phyloP scores from a whole-genome alignment of 1,140 invertebrate genomes.

The Nomia melanderi region DNA sequence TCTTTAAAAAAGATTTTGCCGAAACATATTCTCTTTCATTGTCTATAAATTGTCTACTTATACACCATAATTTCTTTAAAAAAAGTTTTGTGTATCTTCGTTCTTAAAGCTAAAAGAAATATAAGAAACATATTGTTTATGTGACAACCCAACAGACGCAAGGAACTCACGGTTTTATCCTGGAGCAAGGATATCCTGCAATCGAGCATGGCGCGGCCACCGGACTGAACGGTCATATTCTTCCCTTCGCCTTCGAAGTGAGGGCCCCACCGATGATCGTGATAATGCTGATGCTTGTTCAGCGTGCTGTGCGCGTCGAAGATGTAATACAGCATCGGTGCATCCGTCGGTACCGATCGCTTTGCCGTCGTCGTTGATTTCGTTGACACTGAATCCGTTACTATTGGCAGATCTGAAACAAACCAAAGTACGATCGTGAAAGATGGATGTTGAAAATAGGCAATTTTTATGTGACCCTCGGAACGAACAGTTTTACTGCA shows the following conservation, averaged over 20 bases:
- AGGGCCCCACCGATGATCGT: constrained; percentile 86
- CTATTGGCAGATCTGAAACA: constrained; percentile 61
- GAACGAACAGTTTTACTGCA: too few relatives aligned
- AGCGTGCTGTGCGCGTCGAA: constrained; percentile 85
- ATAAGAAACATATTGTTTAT: too few relatives aligned
- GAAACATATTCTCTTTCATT: too few relatives aligned
- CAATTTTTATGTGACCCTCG: too few relatives aligned
- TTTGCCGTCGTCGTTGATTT: constrained; percentile 67
- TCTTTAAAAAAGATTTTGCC: too few relatives aligned
- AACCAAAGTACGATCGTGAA: neutral
- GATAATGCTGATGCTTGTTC: constrained; percentile 86
- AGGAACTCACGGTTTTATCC: constrained; percentile 92
- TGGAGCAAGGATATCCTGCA: constrained; percentile 91
- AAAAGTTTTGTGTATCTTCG: too few relatives aligned
- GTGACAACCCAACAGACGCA: too few relatives aligned
- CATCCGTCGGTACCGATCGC: constrained; percentile 80
- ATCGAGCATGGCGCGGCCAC: constrained; percentile 89
- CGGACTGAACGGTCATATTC: constrained; percentile 90
- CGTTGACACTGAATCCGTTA: constrained; percentile 60
- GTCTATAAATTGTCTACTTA: too few relatives aligned
- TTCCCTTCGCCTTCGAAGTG: constrained; percentile 86
- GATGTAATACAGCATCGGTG: constrained; percentile 87
- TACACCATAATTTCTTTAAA: too few relatives aligned
- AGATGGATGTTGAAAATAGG: too few relatives aligned
- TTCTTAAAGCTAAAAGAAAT: too few relatives aligned